Conservation (phyloP, 2,113 vertebrate species). For the Pelodiscus sinensis region DNA sequence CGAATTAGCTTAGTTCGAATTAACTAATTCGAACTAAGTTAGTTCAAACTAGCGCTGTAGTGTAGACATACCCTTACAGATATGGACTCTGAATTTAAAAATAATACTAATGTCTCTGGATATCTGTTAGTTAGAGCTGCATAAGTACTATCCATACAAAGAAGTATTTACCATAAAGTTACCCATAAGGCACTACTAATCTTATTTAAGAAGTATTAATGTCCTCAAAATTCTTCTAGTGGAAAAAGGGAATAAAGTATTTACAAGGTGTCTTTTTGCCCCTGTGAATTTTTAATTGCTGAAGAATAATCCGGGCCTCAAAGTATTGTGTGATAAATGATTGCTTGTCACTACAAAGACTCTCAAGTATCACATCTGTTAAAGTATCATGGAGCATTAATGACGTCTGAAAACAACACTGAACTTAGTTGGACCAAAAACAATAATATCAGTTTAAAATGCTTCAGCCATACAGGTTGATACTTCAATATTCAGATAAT, state of each 20-base stretch:
- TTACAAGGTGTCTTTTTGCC: slow-evolving; percentile 67
- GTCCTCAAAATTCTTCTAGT: not conserved
- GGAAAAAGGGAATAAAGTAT: slow-evolving; percentile 68
- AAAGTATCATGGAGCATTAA: slow-evolving; percentile 54
- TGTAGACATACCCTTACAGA: too few species aligned
- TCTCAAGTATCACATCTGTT: slow-evolving; percentile 65
- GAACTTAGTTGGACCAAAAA: not conserved
- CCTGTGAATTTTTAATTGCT: slow-evolving; percentile 78
- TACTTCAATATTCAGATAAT: not conserved
- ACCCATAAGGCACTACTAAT: not conserved
- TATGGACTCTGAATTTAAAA: not conserved
- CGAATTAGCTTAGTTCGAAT: too few species aligned
- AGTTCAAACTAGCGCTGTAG: too few species aligned
- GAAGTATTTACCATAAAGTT: not conserved
- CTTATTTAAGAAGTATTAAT: not conserved
- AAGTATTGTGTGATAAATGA: slow-evolving; percentile 65
- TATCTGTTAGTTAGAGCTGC: not conserved
- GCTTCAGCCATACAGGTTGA: not conserved
- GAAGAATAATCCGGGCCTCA: slow-evolving; percentile 67
- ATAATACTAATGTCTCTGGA: not conserved
- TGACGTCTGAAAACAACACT: slow-evolving; percentile 30
- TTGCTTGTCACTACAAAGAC: not conserved
- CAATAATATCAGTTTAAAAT: accelerated
- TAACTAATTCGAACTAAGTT: too few species aligned
- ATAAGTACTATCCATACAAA: not conserved